Evolutionary conservation across 1,140 invertebrate genomes (phyloP), one percentile per base, ranked within the genome.

Genomic region (Drosophila sp.): DNA sequence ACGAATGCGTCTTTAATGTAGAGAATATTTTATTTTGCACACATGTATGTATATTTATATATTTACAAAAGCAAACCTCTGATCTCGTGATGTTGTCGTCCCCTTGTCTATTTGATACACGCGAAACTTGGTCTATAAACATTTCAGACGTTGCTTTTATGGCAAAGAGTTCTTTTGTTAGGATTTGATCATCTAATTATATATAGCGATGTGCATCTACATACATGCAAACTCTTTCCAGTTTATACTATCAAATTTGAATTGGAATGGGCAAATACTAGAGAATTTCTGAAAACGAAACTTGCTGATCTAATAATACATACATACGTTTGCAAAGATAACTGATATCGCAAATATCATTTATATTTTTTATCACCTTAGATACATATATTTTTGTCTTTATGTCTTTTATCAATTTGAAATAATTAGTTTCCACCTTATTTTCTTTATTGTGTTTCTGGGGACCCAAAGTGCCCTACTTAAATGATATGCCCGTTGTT

Each of bases 61-160:
- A 50, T 50, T 50, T 50, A 27, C 8, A 50, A 50, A 50, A 8
- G 2, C 23, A 50, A 27, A 50, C 23, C 44, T 50, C 44, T 50
- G 44, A 50, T 50, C 44, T 50, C 44, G 44, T 50, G 44, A 50
- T 50, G 44, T 27, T 27, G 44, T 50, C 23, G 44, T 50, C 44
- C 44, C 44, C 44, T 27, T 50, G 44, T 50, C 44, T 50, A 50
- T 50, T 17, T 50, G 23, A 50, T 50, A 50, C 23, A 27, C 44
- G 44, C 23, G 44, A 50, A 50, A 50, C 44, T 50, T 27, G 44
- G 44, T 50, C 23, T 27, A 50, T 50, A 50, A 50, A 50, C 7
- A 50, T 50, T 50, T 50, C 23, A 27, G 44, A 50, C 44, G 3
- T 50, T 50, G 44, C 10, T 27, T 50, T 50, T 50, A 50, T 50